phyloP scores from a whole-genome alignment of 2,888 invertebrate species.

The Aquatica leii region DNA sequence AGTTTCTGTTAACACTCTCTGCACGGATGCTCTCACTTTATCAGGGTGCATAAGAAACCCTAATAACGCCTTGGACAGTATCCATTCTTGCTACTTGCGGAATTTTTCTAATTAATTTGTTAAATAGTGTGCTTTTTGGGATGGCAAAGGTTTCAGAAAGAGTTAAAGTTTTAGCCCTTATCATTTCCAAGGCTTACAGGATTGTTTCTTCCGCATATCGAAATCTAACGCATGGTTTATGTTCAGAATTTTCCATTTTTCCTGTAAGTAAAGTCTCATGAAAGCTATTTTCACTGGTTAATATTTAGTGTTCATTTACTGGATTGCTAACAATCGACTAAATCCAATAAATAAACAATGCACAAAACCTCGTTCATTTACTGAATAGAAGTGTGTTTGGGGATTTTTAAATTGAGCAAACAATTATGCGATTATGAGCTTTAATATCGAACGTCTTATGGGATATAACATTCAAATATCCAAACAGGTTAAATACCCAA shows the following conservation, averaged over 20 bases:
- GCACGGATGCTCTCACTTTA: not conserved
- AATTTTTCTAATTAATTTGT: not conserved
- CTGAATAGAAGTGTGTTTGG: not conserved
- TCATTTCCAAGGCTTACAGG: not conserved
- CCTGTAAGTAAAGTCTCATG: not conserved
- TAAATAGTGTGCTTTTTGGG: not conserved
- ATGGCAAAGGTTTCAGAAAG: not conserved
- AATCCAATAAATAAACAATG: not conserved
- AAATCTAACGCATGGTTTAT: not conserved
- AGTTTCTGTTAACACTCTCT: not conserved
- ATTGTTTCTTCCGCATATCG: not conserved
- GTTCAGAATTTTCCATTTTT: not conserved
- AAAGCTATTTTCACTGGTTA: too few relatives aligned
- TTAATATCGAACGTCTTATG: not conserved
- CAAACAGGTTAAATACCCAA: not conserved
- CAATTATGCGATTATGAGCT: not conserved
- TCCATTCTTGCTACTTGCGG: not conserved
- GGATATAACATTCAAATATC: not conserved
- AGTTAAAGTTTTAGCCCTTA: not conserved
- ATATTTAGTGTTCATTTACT: not conserved
- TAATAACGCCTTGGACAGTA: not conserved
- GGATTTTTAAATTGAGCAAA: not conserved
- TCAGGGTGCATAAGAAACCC: constrained; percentile 3
- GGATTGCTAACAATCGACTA: not conserved
- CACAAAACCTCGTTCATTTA: not conserved